Evolutionary conservation across 2,113 vertebrate species (phyloP), one percentile per base, ranked within the genome.

Genomic region (Pterophyllum scalare): DNA sequence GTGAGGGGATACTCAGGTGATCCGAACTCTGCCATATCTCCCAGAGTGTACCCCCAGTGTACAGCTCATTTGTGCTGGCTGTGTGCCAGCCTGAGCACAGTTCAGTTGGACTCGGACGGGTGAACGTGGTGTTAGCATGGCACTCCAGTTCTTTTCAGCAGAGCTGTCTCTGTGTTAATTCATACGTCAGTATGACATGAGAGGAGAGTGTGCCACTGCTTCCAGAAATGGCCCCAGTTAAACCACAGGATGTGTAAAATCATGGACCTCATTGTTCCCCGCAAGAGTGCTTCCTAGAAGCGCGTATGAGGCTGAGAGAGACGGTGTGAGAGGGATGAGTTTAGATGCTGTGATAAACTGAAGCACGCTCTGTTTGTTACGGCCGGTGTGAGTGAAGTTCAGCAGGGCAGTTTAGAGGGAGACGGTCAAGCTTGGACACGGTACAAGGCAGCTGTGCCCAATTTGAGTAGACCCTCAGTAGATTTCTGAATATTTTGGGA

Each of bases 351-450:
- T 67, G 64, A 67, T 22, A 67, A 65, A 65, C 38, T 15, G 13
- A 15, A 49, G 46, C 5, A 4, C 17, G 2, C 14, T 19, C 17
- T 70, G 40, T 70, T 67, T 15, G 17, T 67, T 67, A 67, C 17
- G 14, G 8, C 17, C 14, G 19, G 40, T 67, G 40, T 46, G 40
- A 67, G 0, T 49, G 40, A 46, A 49, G 40, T 26, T 67, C 64
- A 67, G 43, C 22, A 49, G 64, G 40, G 40, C 40, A 28, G 64
- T 12, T 46, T 40, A 24, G 40, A 49, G 64, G 64, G 15, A 26
- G 38, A 0, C 3, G 0, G 64, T 1, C 0, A 8, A 26, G 62
- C 22, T 67, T 46, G 40, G 22, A 43, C 26, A 3, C 13, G 5
- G 43, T 46, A 46, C 13, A 15, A 46, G 46, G 46, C 5, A 49